Base-by-base conservation (phyloP, 2,113 vertebrate genomes). In the Corythoichthys intestinalis region DNA sequence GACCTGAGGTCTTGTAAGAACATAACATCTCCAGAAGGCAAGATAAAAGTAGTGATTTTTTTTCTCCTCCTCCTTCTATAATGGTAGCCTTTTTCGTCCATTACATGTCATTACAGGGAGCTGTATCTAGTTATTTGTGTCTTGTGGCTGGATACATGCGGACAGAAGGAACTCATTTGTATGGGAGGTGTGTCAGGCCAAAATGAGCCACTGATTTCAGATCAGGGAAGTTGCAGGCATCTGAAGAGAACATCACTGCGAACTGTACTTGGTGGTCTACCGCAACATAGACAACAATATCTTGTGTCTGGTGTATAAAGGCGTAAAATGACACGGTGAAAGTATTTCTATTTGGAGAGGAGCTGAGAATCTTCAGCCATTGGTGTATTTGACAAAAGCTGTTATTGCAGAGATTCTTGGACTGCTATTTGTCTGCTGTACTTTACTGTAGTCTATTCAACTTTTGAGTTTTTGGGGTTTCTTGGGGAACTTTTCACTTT, bases 51-150 rank as follows among this genome's bases (percentile, higher is more conserved):
- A 75, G 79, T 84, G 82, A 89, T 86, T 85, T 82, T 76, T 49
- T 50, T 60, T 2, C 49, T 67, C 78, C 65, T 73, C 73, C 76
- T 70, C 74, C 75, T 86, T 85, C 81, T 80, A 78, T 90, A 89
- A 91, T 90, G 88, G 83, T 84, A 86, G 82, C 83, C 78, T 77
- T 83, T 83, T 88, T 77, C 73, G 83, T 89, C 86, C 87, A 82
- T 84, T 87, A 84, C 77, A 81, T 91, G 83, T 92, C 80, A 90
- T 91, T 92, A 91, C 75, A 78, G 80, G 78, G 87, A 89, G 73
- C 88, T 89, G 85, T 77, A 88, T 88, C 77, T 83, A 86, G 88
- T 90, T 90, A 90, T 91, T 90, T 91, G 88, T 89, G 87, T 90
- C 87, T 85, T 89, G 88, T 81, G 90, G 91, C 89, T 89, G 88